A percentile compares a stretch with the other conserved stretches of the same genome.
Conservation (phyloP, 2,113 vertebrate species). For the Rhegmatorhina hoffmannsi region DNA sequence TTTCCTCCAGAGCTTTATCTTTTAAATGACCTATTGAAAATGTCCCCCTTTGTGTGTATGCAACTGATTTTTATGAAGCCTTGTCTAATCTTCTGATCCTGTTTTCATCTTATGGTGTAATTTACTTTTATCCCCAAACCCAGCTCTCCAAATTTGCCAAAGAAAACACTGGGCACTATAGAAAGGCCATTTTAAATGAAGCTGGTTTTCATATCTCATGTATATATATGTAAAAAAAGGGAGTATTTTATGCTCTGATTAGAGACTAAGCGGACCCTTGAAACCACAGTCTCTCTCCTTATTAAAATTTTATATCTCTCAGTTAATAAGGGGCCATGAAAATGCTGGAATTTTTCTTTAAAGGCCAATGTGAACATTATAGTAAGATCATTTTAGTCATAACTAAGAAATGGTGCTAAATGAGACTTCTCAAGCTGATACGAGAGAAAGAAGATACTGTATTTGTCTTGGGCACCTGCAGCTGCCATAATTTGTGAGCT, state of each 20-base stretch:
- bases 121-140: conserved; percentile 24
- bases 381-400: neutral
- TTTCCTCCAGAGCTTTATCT: neutral
- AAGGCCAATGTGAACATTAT: neutral
- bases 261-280: neutral
- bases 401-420: neutral
- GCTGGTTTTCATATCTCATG: neutral
- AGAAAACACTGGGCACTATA: neutral
- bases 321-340: neutral
- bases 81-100: neutral
- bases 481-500: neutral
- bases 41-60: neutral
- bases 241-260: neutral
- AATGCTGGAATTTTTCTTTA: conserved; percentile 5
- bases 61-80: neutral
- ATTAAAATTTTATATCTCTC: conserved; percentile 31
- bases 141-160: conserved; percentile 32
- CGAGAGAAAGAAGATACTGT: neutral
- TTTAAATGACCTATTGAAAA: conserved; percentile 16
- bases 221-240: neutral
- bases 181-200: neutral
- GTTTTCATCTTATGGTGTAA: neutral
- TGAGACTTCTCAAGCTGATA: neutral
- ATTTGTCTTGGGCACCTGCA: neutral
- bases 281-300: neutral